Percentiles rank a stretch among this genome's conserved stretches.
Conservation (phyloP, 2,113 vertebrate species). For the Suricata suricatta region DNA sequence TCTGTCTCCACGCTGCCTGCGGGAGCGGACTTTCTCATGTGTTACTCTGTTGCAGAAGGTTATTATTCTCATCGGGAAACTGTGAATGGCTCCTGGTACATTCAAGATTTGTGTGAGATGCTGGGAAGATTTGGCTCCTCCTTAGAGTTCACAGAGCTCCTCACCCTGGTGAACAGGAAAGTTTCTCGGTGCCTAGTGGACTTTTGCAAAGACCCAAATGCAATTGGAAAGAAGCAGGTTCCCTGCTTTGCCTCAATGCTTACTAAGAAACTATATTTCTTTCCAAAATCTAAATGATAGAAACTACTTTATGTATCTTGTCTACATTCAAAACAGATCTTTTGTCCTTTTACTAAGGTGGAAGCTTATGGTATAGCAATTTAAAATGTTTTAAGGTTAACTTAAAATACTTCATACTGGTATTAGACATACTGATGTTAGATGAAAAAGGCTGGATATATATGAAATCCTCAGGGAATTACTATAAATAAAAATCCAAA, state of each 20-base stretch:
- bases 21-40: slow-evolving; percentile 97
- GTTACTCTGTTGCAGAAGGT: slow-evolving; percentile 98
- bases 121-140: slow-evolving; percentile 83
- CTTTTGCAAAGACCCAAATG: slow-evolving; percentile 71
- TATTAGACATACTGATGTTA: background rate
- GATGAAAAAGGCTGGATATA: slow-evolving; percentile 12
- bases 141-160: slow-evolving; percentile 94
- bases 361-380: background rate
- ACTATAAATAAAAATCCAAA: background rate
- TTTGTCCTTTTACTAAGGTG: background rate
- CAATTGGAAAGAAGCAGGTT: slow-evolving; percentile 96
- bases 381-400: background rate
- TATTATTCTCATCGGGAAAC: slow-evolving; percentile 96
- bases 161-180: slow-evolving; percentile 95
- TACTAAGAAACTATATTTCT: slow-evolving; percentile 95
- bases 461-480: slow-evolving; percentile 74
- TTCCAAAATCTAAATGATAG: slow-evolving; percentile 83
- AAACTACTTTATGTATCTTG: background rate
- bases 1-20: slow-evolving; percentile 91
- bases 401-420: slow-evolving; percentile 6
- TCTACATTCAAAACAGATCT: background rate
- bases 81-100: slow-evolving; percentile 94
- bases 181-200: slow-evolving; percentile 91
- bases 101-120: slow-evolving; percentile 89
- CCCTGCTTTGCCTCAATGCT: slow-evolving; percentile 98